A percentile compares a stretch with the other conserved stretches of the same genome.
phyloP scores from a whole-genome alignment of 1,140 invertebrate genomes.

The Lepidurus packardi region DNA sequence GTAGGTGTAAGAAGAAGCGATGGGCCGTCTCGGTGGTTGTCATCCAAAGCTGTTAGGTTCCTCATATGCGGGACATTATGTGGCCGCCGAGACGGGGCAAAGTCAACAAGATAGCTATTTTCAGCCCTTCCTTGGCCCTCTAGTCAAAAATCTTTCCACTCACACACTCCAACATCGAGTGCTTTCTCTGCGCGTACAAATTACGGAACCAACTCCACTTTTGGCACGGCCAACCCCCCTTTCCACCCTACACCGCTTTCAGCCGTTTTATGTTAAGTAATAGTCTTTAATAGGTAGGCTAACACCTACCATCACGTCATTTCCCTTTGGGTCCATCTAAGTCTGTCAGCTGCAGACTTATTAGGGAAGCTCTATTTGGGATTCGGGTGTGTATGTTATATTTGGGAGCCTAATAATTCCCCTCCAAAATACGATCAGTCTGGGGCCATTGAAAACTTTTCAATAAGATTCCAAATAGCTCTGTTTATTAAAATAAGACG shows the following conservation, averaged over 20 bases:
- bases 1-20: neutral
- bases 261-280: conserved; percentile 22
- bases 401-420: no score
- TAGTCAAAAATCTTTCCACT: conserved; percentile 3
- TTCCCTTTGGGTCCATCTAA: neutral
- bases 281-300: neutral
- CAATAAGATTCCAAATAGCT: neutral
- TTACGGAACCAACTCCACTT: neutral
- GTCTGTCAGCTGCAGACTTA: conserved; percentile 8
- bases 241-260: neutral
- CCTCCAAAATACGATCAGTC: no score
- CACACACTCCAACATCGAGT: neutral
- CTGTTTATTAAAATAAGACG: neutral
- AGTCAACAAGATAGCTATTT: conserved; percentile 8
- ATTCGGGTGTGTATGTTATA: no score
- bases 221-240: neutral
- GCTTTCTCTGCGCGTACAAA: neutral
- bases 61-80: conserved; percentile 19
- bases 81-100: conserved; percentile 12
- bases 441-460: neutral
- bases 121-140: neutral
- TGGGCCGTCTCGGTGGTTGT: conserved; percentile 1
- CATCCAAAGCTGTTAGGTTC: conserved; percentile 17
- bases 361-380: neutral
- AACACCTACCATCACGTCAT: neutral